Percentiles rank a stretch among this genome's conserved stretches.
These are phyloP conservation scores for Tribolium freemani DNA, from an alignment of 2,888 invertebrate species.

Conservation along the genomic window DNA sequence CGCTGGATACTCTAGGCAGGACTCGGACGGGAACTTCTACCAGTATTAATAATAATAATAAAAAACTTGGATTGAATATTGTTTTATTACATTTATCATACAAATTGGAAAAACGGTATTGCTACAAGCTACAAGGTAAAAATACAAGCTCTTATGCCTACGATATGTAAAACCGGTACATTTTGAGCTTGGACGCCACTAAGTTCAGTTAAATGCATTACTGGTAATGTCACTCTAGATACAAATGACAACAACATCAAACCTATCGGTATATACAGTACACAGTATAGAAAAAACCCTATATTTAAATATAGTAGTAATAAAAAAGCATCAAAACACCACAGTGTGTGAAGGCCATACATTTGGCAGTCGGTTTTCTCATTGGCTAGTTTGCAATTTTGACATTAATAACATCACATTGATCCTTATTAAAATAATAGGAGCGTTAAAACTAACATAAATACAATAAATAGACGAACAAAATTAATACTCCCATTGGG, in stretches of 20 bases:
- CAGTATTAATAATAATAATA: slow-evolving; percentile 28
- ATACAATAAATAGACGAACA: slow-evolving; percentile 50
- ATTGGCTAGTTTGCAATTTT: slow-evolving; percentile 49
- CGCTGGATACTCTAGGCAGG: slow-evolving; percentile 85
- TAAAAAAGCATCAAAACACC: slow-evolving; percentile 35
- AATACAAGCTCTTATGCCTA: slow-evolving; percentile 51
- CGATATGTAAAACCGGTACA: slow-evolving; percentile 50
- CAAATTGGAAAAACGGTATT: slow-evolving; percentile 45
- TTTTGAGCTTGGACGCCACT: slow-evolving; percentile 51
- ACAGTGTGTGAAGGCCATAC: slow-evolving; percentile 48
- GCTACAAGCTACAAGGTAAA: slow-evolving; percentile 51
- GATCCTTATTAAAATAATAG: slow-evolving; percentile 49
- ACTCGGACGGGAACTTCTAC: slow-evolving; percentile 73
- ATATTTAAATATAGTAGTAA: slow-evolving; percentile 7
- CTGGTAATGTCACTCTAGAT: slow-evolving; percentile 25
- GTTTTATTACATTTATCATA: slow-evolving; percentile 50
- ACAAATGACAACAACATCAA: slow-evolving; percentile 41
- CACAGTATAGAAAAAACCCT: slow-evolving; percentile 26
- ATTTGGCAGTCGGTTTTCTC: slow-evolving; percentile 51
- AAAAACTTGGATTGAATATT: not conserved
- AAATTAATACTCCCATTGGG: slow-evolving; percentile 93
- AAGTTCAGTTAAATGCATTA: slow-evolving; percentile 56
- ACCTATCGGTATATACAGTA: slow-evolving; percentile 38
- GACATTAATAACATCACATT: slow-evolving; percentile 41
- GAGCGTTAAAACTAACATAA: slow-evolving; percentile 45